A percentile compares a stretch with the other conserved stretches of the same genome.
phyloP scores from a whole-genome alignment of 2,797 vertebrate genomes.

The Argentina silus region DNA sequence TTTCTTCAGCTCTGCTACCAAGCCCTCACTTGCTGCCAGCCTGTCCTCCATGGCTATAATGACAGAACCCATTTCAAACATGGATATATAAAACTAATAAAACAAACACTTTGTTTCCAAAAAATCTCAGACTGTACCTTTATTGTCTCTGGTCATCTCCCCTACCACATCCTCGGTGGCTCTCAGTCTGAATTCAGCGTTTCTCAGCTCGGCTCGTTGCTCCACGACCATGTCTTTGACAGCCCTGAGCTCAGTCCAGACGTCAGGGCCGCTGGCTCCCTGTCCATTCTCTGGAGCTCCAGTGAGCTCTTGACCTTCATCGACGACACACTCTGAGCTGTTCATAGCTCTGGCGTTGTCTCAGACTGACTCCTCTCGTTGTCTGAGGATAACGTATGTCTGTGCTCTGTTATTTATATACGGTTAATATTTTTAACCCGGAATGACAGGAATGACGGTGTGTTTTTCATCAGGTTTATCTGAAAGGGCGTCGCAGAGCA shows the following conservation, averaged over 20 bases:
- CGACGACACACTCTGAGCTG: too few species aligned
- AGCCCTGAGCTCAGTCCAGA: background rate
- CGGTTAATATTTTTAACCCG: background rate
- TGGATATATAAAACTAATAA: background rate
- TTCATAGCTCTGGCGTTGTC: too few species aligned
- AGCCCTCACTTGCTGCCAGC: background rate
- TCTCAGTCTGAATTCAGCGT: background rate
- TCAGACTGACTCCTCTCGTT: too few species aligned
- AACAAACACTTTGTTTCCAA: too few species aligned
- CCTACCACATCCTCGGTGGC: background rate
- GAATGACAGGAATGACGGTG: background rate
- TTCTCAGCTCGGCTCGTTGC: background rate
- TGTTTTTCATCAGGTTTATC: background rate
- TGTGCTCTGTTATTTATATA: background rate
- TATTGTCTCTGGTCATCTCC: too few species aligned
- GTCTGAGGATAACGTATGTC: too few species aligned
- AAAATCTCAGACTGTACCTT: too few species aligned
- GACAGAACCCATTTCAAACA: background rate
- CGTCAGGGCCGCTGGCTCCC: background rate
- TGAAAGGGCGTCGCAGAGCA: background rate
- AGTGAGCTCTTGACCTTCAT: background rate
- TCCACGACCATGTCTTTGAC: background rate
- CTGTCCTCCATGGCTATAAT: background rate
- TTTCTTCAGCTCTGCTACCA: background rate
- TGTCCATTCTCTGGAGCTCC: background rate